A percentile compares a stretch with the other conserved stretches of the same genome.
phyloP scores from a whole-genome alignment of 1,140 invertebrate genomes.

The Antheraea pernyi region DNA sequence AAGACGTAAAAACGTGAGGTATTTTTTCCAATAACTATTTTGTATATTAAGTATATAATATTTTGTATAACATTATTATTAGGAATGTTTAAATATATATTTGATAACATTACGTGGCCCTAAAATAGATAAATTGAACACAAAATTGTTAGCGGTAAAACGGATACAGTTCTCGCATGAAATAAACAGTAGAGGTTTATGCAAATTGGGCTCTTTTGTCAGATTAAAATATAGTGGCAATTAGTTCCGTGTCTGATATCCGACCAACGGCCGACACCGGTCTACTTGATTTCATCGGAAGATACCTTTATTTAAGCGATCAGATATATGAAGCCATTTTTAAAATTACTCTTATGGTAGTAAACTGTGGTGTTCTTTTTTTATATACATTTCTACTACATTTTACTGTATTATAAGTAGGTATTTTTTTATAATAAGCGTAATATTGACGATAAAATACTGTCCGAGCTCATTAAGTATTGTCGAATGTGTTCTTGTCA shows the following conservation, averaged over 20 bases:
- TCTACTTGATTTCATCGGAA: constrained; percentile 64
- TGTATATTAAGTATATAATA: background rate
- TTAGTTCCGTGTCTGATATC: constrained; percentile 76
- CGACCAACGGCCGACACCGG: constrained; percentile 52
- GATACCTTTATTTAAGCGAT: constrained; percentile 52
- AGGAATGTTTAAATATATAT: background rate
- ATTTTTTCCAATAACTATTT: background rate
- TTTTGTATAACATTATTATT: background rate
- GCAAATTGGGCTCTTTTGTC: constrained; percentile 76
- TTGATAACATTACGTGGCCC: background rate
- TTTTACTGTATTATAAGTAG: too few relatives aligned
- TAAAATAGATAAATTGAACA: constrained; percentile 66
- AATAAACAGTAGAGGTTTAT: constrained; percentile 76
- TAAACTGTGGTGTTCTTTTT: background rate
- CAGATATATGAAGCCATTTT: constrained; percentile 9
- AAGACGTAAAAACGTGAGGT: too few relatives aligned
- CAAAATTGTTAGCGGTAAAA: constrained; percentile 66
- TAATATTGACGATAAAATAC: too few relatives aligned
- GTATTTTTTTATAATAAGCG: too few relatives aligned
- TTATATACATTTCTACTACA: too few relatives aligned
- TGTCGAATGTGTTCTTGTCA: too few relatives aligned
- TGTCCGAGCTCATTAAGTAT: too few relatives aligned
- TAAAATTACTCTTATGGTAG: background rate
- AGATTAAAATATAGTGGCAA: constrained; percentile 77
- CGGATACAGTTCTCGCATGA: constrained; percentile 73